Evolutionary conservation across 2,888 invertebrate species (phyloP), one percentile per base, ranked within the genome.

Genomic region (Subacronicta megacephala): DNA sequence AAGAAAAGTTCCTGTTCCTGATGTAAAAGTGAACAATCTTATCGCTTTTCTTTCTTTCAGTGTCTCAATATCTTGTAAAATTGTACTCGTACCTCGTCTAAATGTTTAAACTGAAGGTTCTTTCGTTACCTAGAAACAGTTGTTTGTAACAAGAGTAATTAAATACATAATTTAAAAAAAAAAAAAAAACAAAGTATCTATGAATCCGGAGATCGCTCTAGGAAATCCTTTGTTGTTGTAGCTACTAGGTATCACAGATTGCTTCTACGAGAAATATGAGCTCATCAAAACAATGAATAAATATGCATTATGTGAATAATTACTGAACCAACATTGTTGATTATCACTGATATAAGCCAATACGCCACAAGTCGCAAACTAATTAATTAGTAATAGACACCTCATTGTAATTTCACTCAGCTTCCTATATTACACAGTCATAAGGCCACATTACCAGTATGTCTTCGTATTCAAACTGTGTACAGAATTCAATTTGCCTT

Each of bases 401-500:
- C 70, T 79, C 57, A 72, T 84, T 83, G 65, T 74, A 75, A 83
- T 83, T 80, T 80, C 65, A 78, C 63, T 75, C 76, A 75, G 80
- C 60, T 46, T 42, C 58, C 45, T 63, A 64, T 62, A 72, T 59
- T 62, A 75, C 55, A 69, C 69, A 62, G 71, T 78, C 70, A 74
- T 76, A 75, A 52, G 75, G 70, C 64, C 58, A 68, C 59, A 61
- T 70, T 69, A 68, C 72, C 44, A 35, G 56, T 29, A 47, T 69
- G 70, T 75, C 79, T 84, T 71, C 64, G 79, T 80, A 84, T 84
- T 82, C 82, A 77, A 58, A 61, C 60, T 74, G 80, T 82, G 84
- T 78, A 62, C 71, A 66, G 82, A 82, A 84, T 87, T 70, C 75
- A 79, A 85, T 87, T 85, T 81, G 70, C 70, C 71, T 78, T 71